Conservation (phyloP, 2,888 invertebrate species). For the Eupsilia transversa region DNA sequence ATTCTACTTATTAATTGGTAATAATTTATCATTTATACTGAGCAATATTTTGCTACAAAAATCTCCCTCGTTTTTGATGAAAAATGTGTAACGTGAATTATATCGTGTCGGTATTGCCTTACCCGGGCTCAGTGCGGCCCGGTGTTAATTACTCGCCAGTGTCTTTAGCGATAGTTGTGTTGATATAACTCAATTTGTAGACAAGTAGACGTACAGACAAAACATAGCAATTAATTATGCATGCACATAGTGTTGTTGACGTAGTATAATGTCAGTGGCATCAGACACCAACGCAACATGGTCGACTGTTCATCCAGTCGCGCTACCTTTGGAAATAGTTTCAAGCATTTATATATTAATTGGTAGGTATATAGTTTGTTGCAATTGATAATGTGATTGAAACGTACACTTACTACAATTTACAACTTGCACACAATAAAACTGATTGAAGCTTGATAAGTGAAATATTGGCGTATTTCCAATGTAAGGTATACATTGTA, state of each 20-base stretch:
- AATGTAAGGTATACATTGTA: conserved; percentile 60
- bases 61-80: conserved; percentile 50
- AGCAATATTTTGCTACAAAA: conserved; percentile 60
- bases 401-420: conserved; percentile 54
- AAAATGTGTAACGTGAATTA: conserved; percentile 44
- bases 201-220: conserved; percentile 63
- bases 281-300: conserved; percentile 13
- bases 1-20: conserved; percentile 65
- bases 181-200: conserved; percentile 62
- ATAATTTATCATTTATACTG: conserved; percentile 60
- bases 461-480: conserved; percentile 24
- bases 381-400: conserved; percentile 58
- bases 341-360: conserved; percentile 65
- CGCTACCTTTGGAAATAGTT: conserved; percentile 44
- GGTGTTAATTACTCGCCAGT: conserved; percentile 50
- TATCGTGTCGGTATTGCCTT: conserved; percentile 58
- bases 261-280: conserved; percentile 31
- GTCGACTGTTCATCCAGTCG: conserved; percentile 18
- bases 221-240: conserved; percentile 61
- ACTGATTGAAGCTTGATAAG: background rate
- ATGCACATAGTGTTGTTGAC: conserved; percentile 63
- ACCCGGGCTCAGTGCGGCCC: conserved; percentile 42
- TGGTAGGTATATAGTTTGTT: conserved; percentile 65
- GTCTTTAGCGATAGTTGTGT: conserved; percentile 60
- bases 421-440: conserved; percentile 15